Percentiles rank a stretch among this genome's conserved stretches.
These are phyloP conservation scores for Patella vulgata DNA, from an alignment of 1,140 invertebrate genomes.

Conservation along the genomic window DNA sequence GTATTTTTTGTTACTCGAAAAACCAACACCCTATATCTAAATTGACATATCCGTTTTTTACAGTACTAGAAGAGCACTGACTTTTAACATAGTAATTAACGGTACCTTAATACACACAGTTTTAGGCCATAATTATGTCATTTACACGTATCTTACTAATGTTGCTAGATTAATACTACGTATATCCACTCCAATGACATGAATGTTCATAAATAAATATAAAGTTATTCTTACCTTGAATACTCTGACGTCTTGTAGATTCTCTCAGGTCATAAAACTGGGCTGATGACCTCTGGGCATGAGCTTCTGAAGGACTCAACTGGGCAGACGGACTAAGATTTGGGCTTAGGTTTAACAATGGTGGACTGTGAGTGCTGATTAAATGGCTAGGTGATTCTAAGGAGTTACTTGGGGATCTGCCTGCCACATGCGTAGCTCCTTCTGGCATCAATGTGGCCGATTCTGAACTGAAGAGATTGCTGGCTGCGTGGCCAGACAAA, in stretches of 20 bases:
- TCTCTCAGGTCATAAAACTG: conserved; percentile 64
- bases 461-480: conserved; percentile 22
- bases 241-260: conserved; percentile 51
- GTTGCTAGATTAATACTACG: too few relatives aligned
- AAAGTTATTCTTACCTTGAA: conserved; percentile 50
- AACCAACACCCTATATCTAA: too few relatives aligned
- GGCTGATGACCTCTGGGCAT: conserved; percentile 45
- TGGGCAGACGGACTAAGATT: conserved; percentile 55
- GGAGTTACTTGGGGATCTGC: conserved; percentile 6
- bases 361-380: conserved; percentile 64
- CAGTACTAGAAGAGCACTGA: too few relatives aligned
- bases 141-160: too few relatives aligned
- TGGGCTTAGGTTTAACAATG: conserved; percentile 64
- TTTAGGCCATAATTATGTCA: too few relatives aligned
- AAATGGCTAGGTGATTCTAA: conserved; percentile 27
- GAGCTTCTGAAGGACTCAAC: conserved; percentile 41
- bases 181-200: too few relatives aligned
- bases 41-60: too few relatives aligned
- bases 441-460: conserved; percentile 21
- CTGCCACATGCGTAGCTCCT: conserved; percentile 11
- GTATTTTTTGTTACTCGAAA: too few relatives aligned
- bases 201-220: too few relatives aligned
- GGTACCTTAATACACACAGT: too few relatives aligned
- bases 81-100: too few relatives aligned
- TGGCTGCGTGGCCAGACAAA: neutral